These are phyloP conservation scores for Diogma glabrata DNA, from an alignment of 2,888 invertebrate genomes.

Conservation along the genomic window DNA sequence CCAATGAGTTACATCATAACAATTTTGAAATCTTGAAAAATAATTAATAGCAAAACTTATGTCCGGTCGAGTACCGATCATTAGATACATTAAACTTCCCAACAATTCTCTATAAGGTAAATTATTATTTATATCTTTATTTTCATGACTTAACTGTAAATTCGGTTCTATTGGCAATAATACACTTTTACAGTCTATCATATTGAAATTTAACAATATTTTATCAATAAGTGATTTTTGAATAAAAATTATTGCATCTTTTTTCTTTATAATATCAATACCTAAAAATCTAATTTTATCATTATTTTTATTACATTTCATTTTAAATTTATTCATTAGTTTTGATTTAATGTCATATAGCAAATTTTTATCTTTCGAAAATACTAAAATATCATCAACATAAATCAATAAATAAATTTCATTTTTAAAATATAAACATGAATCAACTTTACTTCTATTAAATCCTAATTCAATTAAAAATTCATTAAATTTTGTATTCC, in stretches of 20 bases:
- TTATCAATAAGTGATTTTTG: constrained; percentile 7
- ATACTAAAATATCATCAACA: too few relatives aligned
- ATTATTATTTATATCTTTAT: too few relatives aligned
- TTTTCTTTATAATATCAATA: constrained; percentile 3
- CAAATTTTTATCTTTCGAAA: too few relatives aligned
- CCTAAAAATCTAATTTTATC: constrained; percentile 6
- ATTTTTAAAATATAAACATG: too few relatives aligned
- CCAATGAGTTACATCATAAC: constrained; percentile 3
- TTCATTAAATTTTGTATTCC: too few relatives aligned
- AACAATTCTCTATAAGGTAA: constrained; percentile 3
- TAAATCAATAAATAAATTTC: too few relatives aligned
- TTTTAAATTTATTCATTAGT: constrained; percentile 11
- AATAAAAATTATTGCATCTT: not conserved
- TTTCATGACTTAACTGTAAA: not conserved
- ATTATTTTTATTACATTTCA: constrained; percentile 4
- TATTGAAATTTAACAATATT: constrained; percentile 6
- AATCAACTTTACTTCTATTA: too few relatives aligned
- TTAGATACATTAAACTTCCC: not conserved
- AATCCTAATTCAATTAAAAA: too few relatives aligned
- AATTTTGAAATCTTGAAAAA: constrained; percentile 1
- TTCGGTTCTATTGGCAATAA: constrained; percentile 3
- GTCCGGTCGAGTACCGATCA: not conserved
- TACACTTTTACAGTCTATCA: constrained; percentile 4
- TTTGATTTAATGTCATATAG: too few relatives aligned
- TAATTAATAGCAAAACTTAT: constrained; percentile 3